Percentiles rank a stretch among this genome's conserved stretches.
Conservation (phyloP, 2,113 vertebrate genomes). For the Dipodomys ordii region DNA sequence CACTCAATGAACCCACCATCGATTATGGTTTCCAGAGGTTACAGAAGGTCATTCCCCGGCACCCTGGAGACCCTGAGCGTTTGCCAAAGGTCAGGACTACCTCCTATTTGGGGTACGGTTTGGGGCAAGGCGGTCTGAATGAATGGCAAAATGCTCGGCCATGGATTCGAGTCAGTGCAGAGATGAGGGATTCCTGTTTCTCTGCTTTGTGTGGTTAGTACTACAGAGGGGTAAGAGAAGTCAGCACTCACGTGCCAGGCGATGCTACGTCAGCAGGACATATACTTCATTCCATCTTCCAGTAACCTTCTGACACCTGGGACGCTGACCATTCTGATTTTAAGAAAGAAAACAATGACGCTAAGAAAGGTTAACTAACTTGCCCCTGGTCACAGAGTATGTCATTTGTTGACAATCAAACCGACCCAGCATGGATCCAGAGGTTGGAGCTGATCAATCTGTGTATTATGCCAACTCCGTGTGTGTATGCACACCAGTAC, state of each 20-base stretch:
- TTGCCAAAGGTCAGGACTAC: constrained; percentile 91
- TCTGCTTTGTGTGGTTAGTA: not conserved
- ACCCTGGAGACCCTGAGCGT: constrained; percentile 91
- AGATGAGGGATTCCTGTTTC: constrained; percentile 9
- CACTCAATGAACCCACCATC: constrained; percentile 97
- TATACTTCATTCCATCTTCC: not conserved
- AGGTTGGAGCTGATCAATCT: not conserved
- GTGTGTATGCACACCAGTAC: too few species aligned
- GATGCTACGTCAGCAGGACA: not conserved
- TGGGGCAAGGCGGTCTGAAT: not conserved
- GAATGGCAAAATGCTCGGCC: not conserved
- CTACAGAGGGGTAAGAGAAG: not conserved
- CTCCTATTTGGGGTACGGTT: not conserved
- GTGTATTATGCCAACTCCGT: too few species aligned
- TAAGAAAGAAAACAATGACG: not conserved
- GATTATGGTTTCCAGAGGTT: constrained; percentile 97
- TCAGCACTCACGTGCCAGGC: not conserved
- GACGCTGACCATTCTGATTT: not conserved
- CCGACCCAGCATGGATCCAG: not conserved
- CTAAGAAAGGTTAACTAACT: constrained; percentile 37
- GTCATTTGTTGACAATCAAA: not conserved
- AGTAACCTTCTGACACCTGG: not conserved
- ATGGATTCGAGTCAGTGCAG: not conserved
- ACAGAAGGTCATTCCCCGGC: constrained; percentile 93
- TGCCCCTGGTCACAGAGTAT: not conserved